Base-by-base conservation (phyloP, 2,888 invertebrate species). In the Formica aserva region DNA sequence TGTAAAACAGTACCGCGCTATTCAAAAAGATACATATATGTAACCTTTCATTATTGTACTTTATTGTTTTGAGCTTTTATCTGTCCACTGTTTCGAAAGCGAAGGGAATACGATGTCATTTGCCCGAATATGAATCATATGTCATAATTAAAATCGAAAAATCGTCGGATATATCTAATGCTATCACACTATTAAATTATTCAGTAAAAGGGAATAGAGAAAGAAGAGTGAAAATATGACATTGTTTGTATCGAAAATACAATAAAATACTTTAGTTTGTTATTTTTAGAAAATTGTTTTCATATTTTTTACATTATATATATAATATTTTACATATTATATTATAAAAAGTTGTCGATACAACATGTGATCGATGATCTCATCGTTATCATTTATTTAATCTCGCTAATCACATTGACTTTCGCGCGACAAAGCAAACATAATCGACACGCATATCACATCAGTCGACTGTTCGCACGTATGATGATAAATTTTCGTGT, bases 401-500 rank as follows among this genome's bases (percentile, higher is more conserved):
- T 69, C 22, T 22, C 29, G 76, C 9, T n/a, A 26, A 38, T 55
- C 45, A 52, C 78, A 57, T 65, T 75, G 38, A 26, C 52, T 52
- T 52, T 52, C n/a, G 52, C 71, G 71, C 60, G 71, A 60, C 60
- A 35, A 55, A 71, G 72, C 45, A 80, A 78, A 72, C 35, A 72
- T 80, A 80, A 80, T 72, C 45, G 72, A 80, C 22, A 80, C 22
- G 41, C 15, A 18, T 78, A 32, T 71, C 78, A 45, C 45, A 62
- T 71, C 83, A 81, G 77, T 80, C 66, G 87, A 88, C 77, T 84
- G 85, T 84, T 75, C 71, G 87, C 88, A 87, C 88, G 88, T 88
- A 81, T 86, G 87, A 74, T 81, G 74, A 87, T 88, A 86, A 89
- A 87, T 88, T 88, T 84, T 83, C 74, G 65, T 78, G 63, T 38